phyloP scores from a whole-genome alignment of 2,113 vertebrate species.

The Rhegmatorhina hoffmannsi region DNA sequence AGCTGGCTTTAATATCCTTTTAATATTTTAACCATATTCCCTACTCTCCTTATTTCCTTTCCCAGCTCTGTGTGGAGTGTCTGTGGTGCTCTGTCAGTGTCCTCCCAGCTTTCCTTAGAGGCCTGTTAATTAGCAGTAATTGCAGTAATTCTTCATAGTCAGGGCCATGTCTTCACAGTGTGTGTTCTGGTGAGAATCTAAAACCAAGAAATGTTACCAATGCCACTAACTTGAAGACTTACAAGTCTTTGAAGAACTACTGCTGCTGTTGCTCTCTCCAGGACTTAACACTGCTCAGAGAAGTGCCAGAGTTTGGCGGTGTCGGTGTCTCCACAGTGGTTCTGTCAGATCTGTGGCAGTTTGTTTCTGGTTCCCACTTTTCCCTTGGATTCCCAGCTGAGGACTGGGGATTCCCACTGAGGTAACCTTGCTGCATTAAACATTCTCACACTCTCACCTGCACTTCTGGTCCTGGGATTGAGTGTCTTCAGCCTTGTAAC shows the following conservation, averaged over 20 bases:
- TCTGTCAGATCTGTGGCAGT: background rate
- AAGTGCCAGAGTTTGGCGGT: background rate
- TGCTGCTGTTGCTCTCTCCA: background rate
- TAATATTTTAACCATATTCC: background rate
- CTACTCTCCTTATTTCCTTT: background rate
- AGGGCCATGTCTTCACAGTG: background rate
- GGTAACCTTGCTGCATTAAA: background rate
- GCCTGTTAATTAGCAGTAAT: background rate
- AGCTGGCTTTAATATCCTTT: background rate
- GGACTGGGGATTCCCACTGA: too few relatives aligned
- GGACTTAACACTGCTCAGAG: background rate
- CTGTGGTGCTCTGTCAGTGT: background rate
- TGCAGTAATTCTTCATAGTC: background rate
- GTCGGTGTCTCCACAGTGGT: background rate
- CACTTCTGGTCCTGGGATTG: background rate
- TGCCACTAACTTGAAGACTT: background rate
- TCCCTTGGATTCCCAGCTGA: background rate
- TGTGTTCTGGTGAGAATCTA: background rate
- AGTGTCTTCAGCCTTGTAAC: background rate
- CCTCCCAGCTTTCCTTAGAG: background rate
- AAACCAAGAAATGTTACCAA: background rate
- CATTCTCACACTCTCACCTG: background rate
- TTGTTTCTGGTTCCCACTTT: background rate
- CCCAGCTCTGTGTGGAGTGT: background rate
- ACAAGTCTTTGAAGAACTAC: background rate